Evolutionary conservation across 2,888 invertebrate species (phyloP).

Genomic region (Spisula solida): DNA sequence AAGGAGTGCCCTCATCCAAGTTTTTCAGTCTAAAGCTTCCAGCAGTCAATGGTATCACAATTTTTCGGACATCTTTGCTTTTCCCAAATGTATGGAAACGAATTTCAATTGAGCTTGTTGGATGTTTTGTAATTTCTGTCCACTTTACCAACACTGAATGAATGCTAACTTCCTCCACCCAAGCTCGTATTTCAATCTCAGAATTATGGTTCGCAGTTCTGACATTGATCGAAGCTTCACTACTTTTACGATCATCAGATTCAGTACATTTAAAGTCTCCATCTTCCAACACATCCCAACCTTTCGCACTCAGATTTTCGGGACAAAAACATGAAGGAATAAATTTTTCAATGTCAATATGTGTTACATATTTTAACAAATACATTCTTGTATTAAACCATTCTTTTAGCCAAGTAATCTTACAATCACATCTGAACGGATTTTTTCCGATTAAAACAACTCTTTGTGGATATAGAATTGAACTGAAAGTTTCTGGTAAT

Average conservation of each 20-base stretch:
- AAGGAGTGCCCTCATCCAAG: constrained; percentile 61
- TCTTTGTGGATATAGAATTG: constrained; percentile 69
- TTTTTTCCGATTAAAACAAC: constrained; percentile 73
- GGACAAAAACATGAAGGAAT: constrained; percentile 76
- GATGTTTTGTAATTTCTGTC: constrained; percentile 45
- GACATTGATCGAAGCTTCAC: constrained; percentile 32
- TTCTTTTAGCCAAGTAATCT: constrained; percentile 74
- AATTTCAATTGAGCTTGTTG: constrained; percentile 49
- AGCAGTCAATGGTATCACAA: constrained; percentile 51
- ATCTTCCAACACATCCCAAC: constrained; percentile 75
- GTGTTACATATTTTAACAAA: constrained; percentile 71
- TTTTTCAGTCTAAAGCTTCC: constrained; percentile 56
- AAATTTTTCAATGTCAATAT: constrained; percentile 66
- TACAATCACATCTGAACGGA: constrained; percentile 73
- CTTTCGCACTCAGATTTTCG: constrained; percentile 56
- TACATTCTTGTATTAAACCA: constrained; percentile 76
- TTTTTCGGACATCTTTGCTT: constrained; percentile 51
- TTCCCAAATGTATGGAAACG: constrained; percentile 67
- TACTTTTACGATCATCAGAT: not conserved
- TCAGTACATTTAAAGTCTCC: constrained; percentile 70
- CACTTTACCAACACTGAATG: constrained; percentile 62
- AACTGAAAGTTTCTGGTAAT: constrained; percentile 60
- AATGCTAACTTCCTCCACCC: constrained; percentile 50
- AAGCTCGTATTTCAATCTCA: constrained; percentile 51
- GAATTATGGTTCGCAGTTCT: constrained; percentile 30